phyloP scores from a whole-genome alignment of 1,140 invertebrate species.

The Caenorhabditis brenneri region DNA sequence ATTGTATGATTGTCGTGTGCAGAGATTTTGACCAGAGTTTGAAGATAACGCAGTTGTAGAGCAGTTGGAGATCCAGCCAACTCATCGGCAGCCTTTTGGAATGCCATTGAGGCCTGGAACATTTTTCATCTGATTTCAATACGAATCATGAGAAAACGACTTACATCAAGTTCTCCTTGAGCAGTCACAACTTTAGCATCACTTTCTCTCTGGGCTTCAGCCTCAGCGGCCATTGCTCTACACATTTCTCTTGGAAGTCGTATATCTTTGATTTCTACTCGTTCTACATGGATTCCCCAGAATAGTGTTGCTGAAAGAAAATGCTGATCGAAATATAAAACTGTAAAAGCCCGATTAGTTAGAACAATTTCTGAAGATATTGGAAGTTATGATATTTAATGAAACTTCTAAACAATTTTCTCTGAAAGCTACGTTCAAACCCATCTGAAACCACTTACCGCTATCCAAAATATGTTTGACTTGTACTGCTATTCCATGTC shows the following conservation, averaged over 20 bases:
- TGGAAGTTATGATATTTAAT: too few relatives aligned
- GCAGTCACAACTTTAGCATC: slow-evolving; percentile 72
- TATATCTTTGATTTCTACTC: slow-evolving; percentile 74
- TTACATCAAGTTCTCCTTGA: slow-evolving; percentile 75
- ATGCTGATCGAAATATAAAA: too few relatives aligned
- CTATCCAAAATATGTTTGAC: slow-evolving; percentile 77
- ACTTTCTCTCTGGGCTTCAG: slow-evolving; percentile 62
- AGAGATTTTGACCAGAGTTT: slow-evolving; percentile 62
- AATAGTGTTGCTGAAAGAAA: slow-evolving; percentile 62
- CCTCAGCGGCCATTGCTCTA: slow-evolving; percentile 63
- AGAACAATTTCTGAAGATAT: too few relatives aligned
- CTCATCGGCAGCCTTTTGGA: slow-evolving; percentile 59
- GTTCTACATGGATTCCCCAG: slow-evolving; percentile 68
- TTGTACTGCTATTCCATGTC: slow-evolving; percentile 85
- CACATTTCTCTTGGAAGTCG: slow-evolving; percentile 60
- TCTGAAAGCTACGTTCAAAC: too few relatives aligned
- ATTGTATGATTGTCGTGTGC: slow-evolving; percentile 62
- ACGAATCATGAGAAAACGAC: slow-evolving; percentile 71
- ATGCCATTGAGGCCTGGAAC: slow-evolving; percentile 59
- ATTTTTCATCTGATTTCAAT: neutral
- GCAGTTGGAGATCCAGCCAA: slow-evolving; percentile 58
- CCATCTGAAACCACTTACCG: too few relatives aligned
- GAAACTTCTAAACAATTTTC: too few relatives aligned
- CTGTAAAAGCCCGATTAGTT: too few relatives aligned
- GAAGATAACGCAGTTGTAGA: slow-evolving; percentile 58